Conservation (phyloP, 2,888 invertebrate genomes). For the Drosophila recens region DNA sequence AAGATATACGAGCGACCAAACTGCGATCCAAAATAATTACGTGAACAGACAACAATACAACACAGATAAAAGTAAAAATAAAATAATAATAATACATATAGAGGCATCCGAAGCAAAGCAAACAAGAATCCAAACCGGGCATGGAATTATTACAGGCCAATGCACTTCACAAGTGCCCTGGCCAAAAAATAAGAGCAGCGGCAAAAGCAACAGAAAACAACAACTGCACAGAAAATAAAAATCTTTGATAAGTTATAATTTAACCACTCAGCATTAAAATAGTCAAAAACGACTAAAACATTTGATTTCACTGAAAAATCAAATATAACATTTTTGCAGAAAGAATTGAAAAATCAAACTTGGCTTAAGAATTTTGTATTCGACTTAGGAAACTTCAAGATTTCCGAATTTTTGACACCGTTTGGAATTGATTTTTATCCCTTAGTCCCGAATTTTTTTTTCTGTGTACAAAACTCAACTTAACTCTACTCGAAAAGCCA, state of each 20-base stretch:
- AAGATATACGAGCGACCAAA: conserved; percentile 42
- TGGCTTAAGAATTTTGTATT: too few species aligned
- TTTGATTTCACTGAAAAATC: too few species aligned
- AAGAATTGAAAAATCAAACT: too few species aligned
- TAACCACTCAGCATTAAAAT: too few species aligned
- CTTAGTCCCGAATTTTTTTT: too few species aligned
- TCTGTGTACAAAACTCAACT: too few species aligned
- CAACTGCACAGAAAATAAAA: conserved; percentile 1
- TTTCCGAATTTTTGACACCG: too few species aligned
- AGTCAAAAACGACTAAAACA: too few species aligned
- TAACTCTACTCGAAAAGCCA: conserved; percentile 37
- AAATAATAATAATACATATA: neutral
- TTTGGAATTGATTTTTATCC: too few species aligned
- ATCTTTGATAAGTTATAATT: too few species aligned
- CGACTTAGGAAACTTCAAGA: too few species aligned
- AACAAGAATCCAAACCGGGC: conserved; percentile 14
- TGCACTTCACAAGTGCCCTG: conserved; percentile 65
- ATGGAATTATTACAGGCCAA: conserved; percentile 71
- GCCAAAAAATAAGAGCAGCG: conserved; percentile 27
- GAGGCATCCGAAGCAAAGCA: neutral
- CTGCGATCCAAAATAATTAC: conserved; percentile 49
- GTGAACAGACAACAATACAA: conserved; percentile 13
- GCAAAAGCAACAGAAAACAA: conserved; percentile 9
- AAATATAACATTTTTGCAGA: too few species aligned
- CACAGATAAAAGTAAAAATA: conserved; percentile 21